A percentile compares a stretch with the other conserved stretches of the same genome.
Evolutionary conservation across 92 coral and sea anemone genomes (phyloP).

Genomic region (Umimayanthus kanabou): DNA sequence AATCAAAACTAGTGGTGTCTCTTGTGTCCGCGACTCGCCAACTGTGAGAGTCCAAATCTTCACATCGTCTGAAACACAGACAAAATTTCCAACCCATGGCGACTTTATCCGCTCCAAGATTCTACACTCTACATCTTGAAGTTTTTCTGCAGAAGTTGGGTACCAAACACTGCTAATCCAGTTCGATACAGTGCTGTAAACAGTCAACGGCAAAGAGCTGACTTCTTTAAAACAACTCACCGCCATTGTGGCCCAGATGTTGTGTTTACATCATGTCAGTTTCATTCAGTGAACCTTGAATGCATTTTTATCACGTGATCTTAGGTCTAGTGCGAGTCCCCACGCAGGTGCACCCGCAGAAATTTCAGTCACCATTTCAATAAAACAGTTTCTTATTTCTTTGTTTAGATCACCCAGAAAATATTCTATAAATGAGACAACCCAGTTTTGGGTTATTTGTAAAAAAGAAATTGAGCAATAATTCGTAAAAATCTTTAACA

Average conservation of each 20-base stretch:
- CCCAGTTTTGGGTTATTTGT: neutral
- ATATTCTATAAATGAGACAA: neutral
- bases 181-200: constrained; percentile 41
- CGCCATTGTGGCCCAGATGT: constrained; percentile 15
- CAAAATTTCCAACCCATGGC: constrained; percentile 86
- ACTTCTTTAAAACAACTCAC: constrained; percentile 2
- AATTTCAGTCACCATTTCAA: neutral
- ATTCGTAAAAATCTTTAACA: neutral
- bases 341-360: neutral
- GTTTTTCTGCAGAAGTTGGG: constrained; percentile 77
- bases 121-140: constrained; percentile 74
- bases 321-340: neutral
- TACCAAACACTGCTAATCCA: constrained; percentile 76
- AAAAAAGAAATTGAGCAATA: neutral
- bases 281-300: neutral
- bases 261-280: constrained; percentile 15
- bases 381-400: neutral
- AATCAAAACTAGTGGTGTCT: constrained; percentile 80
- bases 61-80: constrained; percentile 73
- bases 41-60: constrained; percentile 86
- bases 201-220: neutral
- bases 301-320: constrained; percentile 7
- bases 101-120: constrained; percentile 65
- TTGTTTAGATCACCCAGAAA: too few species aligned
- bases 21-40: constrained; percentile 64